A percentile compares a stretch with the other conserved stretches of the same genome.
These are phyloP conservation scores for Drosophila mettleri DNA, from an alignment of 2,888 invertebrate genomes.

Conservation along the genomic window DNA sequence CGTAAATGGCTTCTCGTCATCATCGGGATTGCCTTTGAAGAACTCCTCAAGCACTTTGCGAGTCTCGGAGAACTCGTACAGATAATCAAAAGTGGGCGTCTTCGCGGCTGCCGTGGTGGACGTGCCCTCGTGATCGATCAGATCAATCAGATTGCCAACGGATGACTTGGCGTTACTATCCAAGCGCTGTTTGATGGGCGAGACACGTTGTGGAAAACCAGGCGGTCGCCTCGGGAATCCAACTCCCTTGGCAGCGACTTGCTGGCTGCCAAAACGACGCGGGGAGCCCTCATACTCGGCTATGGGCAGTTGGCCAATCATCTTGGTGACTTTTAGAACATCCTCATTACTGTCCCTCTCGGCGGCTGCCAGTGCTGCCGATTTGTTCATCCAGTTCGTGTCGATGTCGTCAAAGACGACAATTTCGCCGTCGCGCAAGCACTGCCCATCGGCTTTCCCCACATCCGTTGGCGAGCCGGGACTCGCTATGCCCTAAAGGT, in stretches of 20 bases:
- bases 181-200: constrained; percentile 60
- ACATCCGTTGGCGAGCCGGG: constrained; percentile 84
- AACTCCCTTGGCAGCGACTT: constrained; percentile 16
- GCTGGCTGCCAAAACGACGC: constrained; percentile 90
- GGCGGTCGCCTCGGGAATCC: constrained; percentile 90
- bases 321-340: constrained; percentile 84
- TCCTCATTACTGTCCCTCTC: constrained; percentile 74
- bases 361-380: constrained; percentile 38
- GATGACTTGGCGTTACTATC: constrained; percentile 61
- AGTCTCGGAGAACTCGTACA: constrained; percentile 97
- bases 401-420: constrained; percentile 91
- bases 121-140: constrained; percentile 54
- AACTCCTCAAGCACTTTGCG: constrained; percentile 96
- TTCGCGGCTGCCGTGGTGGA: constrained; percentile 53
- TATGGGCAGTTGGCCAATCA: constrained; percentile 88
- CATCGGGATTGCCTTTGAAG: constrained; percentile 90
- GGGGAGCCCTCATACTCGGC: constrained; percentile 97
- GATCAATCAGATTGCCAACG: constrained; percentile 80
- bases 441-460: constrained; percentile 81
- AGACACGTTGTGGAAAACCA: constrained; percentile 91
- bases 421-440: constrained; percentile 91
- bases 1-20: constrained; percentile 85
- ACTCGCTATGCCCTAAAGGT: constrained; percentile 74
- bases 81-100: constrained; percentile 92
- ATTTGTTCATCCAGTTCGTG: constrained; percentile 83